These are phyloP conservation scores for Lates japonicus DNA, from an alignment of 2,797 vertebrate species.

Conservation along the genomic window DNA sequence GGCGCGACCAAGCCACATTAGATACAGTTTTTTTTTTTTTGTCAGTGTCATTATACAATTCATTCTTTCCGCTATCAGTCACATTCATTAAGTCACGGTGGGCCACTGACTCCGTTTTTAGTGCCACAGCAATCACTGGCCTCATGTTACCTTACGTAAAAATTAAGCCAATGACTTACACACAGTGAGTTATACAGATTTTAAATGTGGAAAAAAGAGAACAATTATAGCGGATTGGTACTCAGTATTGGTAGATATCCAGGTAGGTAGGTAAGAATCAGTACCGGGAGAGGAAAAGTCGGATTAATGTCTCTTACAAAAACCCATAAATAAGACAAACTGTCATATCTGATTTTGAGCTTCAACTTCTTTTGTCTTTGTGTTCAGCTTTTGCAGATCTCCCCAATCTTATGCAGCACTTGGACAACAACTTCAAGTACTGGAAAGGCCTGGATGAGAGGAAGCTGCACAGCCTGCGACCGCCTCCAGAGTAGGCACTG, in stretches of 20 bases:
- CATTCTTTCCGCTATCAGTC: background rate
- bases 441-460: slow-evolving; percentile 96
- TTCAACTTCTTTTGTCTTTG: slow-evolving; percentile 10
- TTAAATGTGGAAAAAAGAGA: background rate
- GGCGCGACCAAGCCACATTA: background rate
- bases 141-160: background rate
- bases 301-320: background rate
- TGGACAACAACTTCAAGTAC: slow-evolving; percentile 98
- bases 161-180: background rate
- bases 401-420: slow-evolving; percentile 96
- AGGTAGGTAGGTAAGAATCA: background rate
- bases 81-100: background rate
- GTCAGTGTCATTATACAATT: background rate
- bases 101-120: background rate
- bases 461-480: slow-evolving; percentile 92
- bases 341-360: background rate
- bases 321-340: background rate
- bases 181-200: too few relatives aligned
- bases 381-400: slow-evolving; percentile 94
- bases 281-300: background rate
- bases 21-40: background rate
- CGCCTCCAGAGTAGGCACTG: slow-evolving; percentile 89
- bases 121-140: background rate
- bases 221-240: background rate
- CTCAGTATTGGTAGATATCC: background rate